These are phyloP conservation scores for Rhipidura dahli DNA, from an alignment of 2,113 vertebrate species.

Conservation along the genomic window DNA sequence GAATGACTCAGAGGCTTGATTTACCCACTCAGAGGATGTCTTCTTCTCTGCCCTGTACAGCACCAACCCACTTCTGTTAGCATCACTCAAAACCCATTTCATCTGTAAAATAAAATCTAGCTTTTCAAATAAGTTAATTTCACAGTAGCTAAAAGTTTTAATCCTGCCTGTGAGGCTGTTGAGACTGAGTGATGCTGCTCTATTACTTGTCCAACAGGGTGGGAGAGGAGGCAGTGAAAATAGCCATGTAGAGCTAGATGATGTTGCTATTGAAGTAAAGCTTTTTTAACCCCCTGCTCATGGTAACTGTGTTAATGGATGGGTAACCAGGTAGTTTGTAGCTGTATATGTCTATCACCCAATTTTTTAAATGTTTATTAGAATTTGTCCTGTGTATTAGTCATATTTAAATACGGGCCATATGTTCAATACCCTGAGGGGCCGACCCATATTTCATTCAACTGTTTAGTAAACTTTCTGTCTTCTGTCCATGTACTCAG, in stretches of 20 bases:
- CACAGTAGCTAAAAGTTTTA: not conserved
- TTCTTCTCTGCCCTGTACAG: not conserved
- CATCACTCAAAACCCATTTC: not conserved
- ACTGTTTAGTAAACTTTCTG: constrained; percentile 12
- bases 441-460: constrained; percentile 27
- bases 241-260: not conserved
- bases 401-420: constrained; percentile 14
- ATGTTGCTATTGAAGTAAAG: not conserved
- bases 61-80: not conserved
- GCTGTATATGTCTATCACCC: not conserved
- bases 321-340: not conserved
- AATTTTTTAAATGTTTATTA: constrained; percentile 12
- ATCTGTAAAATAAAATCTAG: not conserved
- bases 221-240: not conserved
- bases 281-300: not conserved
- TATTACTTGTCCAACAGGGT: not conserved
- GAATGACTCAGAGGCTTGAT: not conserved
- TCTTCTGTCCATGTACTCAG: not conserved
- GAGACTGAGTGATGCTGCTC: not conserved
- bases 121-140: not conserved
- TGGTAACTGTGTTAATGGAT: not conserved
- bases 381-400: not conserved
- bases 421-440: not conserved
- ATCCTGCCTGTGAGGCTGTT: not conserved
- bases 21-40: not conserved